Evolutionary conservation across 1,140 invertebrate genomes (phyloP).

Genomic region (Drosophila simulans): DNA sequence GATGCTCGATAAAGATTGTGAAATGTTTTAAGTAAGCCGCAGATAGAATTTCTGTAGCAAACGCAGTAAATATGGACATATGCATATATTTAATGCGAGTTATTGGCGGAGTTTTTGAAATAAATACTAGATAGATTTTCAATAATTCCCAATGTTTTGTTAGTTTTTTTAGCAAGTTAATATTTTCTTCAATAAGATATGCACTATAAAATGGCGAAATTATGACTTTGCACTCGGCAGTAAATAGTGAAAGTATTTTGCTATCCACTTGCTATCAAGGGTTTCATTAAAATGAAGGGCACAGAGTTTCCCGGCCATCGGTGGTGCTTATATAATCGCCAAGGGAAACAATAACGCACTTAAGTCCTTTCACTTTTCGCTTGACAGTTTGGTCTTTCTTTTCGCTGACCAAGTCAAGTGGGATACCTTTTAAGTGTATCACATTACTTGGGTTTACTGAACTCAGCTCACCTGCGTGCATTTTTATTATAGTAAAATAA

Average conservation of each 20-base stretch:
- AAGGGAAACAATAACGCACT: constrained; percentile 58
- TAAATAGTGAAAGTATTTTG: constrained; percentile 37
- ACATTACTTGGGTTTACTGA: constrained; percentile 33
- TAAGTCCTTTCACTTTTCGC: constrained; percentile 73
- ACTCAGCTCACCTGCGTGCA: constrained; percentile 12
- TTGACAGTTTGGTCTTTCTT: constrained; percentile 59
- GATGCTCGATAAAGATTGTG: not conserved
- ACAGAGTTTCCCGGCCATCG: constrained; percentile 32
- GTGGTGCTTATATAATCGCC: constrained; percentile 47
- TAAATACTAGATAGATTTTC: not conserved
- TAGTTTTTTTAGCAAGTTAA: not conserved
- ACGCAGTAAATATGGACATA: not conserved
- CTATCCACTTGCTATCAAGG: constrained; percentile 47
- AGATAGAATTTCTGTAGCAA: not conserved
- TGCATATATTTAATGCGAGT: not conserved
- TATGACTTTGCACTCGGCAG: constrained; percentile 8
- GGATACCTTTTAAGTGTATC: constrained; percentile 47
- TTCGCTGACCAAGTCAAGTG: constrained; percentile 25
- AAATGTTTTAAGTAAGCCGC: not conserved
- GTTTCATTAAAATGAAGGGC: constrained; percentile 47
- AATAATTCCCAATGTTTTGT: not conserved
- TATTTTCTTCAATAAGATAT: too few species aligned
- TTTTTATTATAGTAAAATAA: not conserved
- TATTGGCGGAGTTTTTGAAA: not conserved
- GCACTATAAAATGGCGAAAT: too few species aligned